A percentile compares a stretch with the other conserved stretches of the same genome.
These are phyloP conservation scores for Lobophora halterata DNA, from an alignment of 2,888 invertebrate genomes.

Conservation along the genomic window DNA sequence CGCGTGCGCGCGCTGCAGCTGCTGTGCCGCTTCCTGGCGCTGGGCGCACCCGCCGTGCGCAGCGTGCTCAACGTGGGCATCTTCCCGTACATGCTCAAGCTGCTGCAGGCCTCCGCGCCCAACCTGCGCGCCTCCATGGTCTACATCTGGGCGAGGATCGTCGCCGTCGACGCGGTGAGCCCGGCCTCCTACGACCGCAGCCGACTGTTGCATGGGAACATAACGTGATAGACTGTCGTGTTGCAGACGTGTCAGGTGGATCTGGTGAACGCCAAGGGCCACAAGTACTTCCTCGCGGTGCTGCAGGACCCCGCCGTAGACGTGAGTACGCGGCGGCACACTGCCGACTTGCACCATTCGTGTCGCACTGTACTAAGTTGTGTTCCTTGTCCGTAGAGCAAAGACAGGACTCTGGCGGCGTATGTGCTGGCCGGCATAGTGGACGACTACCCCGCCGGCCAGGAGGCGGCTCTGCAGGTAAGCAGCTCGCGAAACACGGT, in stretches of 20 bases:
- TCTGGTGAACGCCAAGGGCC: conserved; percentile 94
- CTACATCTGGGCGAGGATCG: conserved; percentile 99
- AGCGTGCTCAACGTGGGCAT: conserved; percentile 98
- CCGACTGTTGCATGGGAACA: too few species aligned
- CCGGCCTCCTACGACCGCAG: too few species aligned
- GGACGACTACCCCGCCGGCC: conserved; percentile 92
- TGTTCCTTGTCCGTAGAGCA: conserved; percentile 74
- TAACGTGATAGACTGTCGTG: too few species aligned
- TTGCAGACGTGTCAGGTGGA: conserved; percentile 95
- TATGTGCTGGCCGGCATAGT: conserved; percentile 97
- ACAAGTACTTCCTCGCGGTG: conserved; percentile 96
- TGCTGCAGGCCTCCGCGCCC: conserved; percentile 95
- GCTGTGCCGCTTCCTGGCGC: conserved; percentile 95
- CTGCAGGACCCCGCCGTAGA: conserved; percentile 92
- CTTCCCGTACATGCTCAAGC: conserved; percentile 98
- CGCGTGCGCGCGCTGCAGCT: conserved; percentile 96
- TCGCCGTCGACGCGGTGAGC: conserved; percentile 95
- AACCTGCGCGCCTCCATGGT: conserved; percentile 96
- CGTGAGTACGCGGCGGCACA: conserved; percentile 83
- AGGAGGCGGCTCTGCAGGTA: conserved; percentile 89
- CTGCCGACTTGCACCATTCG: neutral
- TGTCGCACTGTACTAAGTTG: neutral
- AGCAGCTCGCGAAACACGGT: neutral
- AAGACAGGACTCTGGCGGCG: conserved; percentile 95
- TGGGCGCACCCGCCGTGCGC: conserved; percentile 94